phyloP scores from a whole-genome alignment of 2,888 invertebrate species.

The Hydraecia micacea region DNA sequence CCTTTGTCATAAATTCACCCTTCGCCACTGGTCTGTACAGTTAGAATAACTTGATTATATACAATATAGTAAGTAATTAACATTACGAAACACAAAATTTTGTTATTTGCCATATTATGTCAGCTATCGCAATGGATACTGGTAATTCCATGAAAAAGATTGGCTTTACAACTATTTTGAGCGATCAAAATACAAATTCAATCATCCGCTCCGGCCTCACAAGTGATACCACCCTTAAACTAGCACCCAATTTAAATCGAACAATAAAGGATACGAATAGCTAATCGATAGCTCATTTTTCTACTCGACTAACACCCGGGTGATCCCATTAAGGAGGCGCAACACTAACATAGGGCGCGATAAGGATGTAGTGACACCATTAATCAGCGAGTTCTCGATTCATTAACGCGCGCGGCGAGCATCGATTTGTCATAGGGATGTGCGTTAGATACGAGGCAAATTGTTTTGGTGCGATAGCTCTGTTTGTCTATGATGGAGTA shows the following conservation, averaged over 20 bases:
- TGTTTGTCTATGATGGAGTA: slow-evolving; percentile 61
- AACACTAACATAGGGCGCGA: slow-evolving; percentile 77
- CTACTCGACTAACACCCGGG: slow-evolving; percentile 73
- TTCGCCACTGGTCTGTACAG: no score
- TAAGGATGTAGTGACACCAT: slow-evolving; percentile 85
- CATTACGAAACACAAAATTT: not conserved
- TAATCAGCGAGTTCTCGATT: slow-evolving; percentile 86
- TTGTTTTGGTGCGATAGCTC: slow-evolving; percentile 63
- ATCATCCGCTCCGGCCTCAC: slow-evolving; percentile 32
- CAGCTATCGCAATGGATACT: not conserved
- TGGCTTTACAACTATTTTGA: not conserved
- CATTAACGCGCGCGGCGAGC: slow-evolving; percentile 81
- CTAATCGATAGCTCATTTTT: slow-evolving; percentile 65
- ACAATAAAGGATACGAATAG: slow-evolving; percentile 62
- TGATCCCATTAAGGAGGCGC: slow-evolving; percentile 86
- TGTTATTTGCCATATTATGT: not conserved
- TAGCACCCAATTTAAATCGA: slow-evolving; percentile 66
- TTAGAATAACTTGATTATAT: not conserved
- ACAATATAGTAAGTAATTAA: not conserved
- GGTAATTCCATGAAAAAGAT: not conserved
- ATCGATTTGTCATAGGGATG: slow-evolving; percentile 87
- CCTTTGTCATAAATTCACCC: no score
- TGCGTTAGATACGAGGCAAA: slow-evolving; percentile 70
- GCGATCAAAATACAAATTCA: slow-evolving; percentile 4
- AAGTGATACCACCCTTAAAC: slow-evolving; percentile 34